These are phyloP conservation scores for Pheosia gnoma DNA, from an alignment of 2,888 invertebrate species.

Conservation along the genomic window DNA sequence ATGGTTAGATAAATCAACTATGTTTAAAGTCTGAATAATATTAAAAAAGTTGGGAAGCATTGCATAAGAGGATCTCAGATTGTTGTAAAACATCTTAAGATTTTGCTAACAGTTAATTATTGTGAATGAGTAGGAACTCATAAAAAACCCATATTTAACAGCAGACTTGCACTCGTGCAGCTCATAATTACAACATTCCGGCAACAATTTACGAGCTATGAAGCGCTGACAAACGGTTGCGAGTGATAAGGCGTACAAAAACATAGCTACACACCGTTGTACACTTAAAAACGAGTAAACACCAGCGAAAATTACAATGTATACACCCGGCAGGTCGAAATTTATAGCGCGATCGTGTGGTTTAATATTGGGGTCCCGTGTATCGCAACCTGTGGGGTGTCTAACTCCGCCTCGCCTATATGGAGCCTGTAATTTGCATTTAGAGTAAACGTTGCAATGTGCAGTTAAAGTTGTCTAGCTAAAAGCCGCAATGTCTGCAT, in stretches of 20 bases:
- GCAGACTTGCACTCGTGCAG: background rate
- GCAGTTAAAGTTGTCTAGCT: constrained; percentile 75
- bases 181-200: constrained; percentile 4
- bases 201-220: background rate
- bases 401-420: constrained; percentile 61
- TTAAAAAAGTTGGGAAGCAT: too few relatives aligned
- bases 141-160: background rate
- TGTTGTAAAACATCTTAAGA: too few relatives aligned
- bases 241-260: constrained; percentile 30
- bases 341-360: constrained; percentile 76
- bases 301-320: constrained; percentile 67
- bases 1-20: background rate
- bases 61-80: too few relatives aligned
- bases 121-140: too few relatives aligned
- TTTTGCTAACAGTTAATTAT: too few relatives aligned
- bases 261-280: constrained; percentile 19
- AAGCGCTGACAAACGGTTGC: constrained; percentile 17
- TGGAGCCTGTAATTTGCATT: constrained; percentile 79
- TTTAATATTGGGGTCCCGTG: constrained; percentile 78
- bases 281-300: constrained; percentile 66
- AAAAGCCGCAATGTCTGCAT: constrained; percentile 65
- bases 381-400: constrained; percentile 71
- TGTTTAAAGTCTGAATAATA: background rate
- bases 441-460: constrained; percentile 68
- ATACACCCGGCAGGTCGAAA: constrained; percentile 63